A percentile compares a stretch with the other conserved stretches of the same genome.
phyloP scores from a whole-genome alignment of 1,140 invertebrate species.

The Cyclargus thomasi region DNA sequence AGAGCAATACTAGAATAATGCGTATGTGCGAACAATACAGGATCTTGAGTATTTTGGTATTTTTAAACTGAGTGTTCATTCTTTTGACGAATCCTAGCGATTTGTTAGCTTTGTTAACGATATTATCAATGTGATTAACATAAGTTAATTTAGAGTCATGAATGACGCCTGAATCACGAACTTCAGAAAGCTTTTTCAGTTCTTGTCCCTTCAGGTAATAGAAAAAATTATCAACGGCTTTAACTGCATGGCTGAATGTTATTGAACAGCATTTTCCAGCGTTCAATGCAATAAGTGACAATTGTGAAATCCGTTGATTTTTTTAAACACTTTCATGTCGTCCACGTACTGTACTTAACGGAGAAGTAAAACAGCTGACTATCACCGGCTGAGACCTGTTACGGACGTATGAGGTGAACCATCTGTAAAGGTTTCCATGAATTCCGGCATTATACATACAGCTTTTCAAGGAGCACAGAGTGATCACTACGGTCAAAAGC shows the following conservation, averaged over 20 bases:
- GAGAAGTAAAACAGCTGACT: no score
- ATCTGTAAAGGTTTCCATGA: no score
- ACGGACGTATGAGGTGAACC: no score
- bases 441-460: no score
- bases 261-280: slow-evolving; percentile 29
- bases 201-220: background rate
- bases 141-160: slow-evolving; percentile 23
- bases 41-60: slow-evolving; percentile 16
- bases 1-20: slow-evolving; percentile 18
- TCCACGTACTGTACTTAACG: no score
- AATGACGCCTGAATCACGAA: slow-evolving; percentile 23
- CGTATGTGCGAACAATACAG: slow-evolving; percentile 19
- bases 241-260: slow-evolving; percentile 26
- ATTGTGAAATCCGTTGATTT: no score
- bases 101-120: slow-evolving; percentile 22
- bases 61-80: slow-evolving; percentile 7
- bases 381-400: no score
- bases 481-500: no score
- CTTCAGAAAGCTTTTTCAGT: slow-evolving; percentile 4
- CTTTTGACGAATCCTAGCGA: slow-evolving; percentile 21
- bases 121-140: slow-evolving; percentile 23
- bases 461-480: no score
- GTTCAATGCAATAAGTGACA: slow-evolving; percentile 20
- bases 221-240: background rate
- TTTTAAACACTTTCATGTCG: no score